Evolutionary conservation across 2,113 vertebrate genomes (phyloP).

Genomic region (Apodemus sylvaticus): DNA sequence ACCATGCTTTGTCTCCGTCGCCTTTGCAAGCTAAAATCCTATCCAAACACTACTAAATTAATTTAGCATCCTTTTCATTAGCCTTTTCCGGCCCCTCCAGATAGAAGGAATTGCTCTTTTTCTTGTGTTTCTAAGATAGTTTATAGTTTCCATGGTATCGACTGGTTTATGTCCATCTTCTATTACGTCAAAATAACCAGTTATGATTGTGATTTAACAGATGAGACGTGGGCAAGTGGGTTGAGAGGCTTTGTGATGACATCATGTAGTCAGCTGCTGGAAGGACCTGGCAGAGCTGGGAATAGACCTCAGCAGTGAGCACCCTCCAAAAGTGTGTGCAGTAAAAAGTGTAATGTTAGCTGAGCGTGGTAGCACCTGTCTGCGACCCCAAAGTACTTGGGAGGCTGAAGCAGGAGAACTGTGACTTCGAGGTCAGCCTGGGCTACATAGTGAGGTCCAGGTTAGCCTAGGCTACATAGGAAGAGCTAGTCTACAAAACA

Average conservation of each 20-base stretch:
- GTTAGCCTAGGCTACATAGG: neutral
- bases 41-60: neutral
- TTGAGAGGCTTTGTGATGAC: neutral
- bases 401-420: neutral
- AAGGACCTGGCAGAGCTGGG: neutral
- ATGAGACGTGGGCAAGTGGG: too few relatives aligned
- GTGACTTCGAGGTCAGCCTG: neutral
- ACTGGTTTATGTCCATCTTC: neutral
- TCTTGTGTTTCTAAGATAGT: neutral
- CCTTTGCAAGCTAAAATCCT: conserved; percentile 1
- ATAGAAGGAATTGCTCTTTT: neutral
- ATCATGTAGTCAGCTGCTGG: neutral
- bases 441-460: neutral
- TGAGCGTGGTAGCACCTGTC: neutral
- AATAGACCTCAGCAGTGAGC: neutral
- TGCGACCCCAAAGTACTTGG: neutral
- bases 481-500: neutral
- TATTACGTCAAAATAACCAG: neutral
- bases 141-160: neutral
- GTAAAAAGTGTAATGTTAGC: neutral
- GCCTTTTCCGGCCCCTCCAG: neutral
- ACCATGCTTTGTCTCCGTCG: neutral
- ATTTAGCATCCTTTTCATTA: neutral
- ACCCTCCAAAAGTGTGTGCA: neutral
- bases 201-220: neutral